Evolutionary conservation across 1,140 invertebrate species (phyloP).

Genomic region (Acromyrmex echinatior): DNA sequence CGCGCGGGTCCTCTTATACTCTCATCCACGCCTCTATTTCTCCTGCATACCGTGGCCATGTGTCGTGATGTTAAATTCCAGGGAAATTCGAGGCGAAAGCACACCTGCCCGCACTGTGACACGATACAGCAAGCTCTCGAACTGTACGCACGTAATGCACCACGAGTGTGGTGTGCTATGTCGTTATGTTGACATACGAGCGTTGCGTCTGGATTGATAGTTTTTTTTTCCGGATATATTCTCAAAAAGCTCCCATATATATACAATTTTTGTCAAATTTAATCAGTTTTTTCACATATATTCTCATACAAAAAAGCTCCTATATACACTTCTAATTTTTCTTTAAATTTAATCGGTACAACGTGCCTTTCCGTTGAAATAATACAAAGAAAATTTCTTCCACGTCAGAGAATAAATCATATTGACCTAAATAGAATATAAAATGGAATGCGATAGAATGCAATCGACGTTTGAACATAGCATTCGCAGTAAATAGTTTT

Average conservation of each 20-base stretch:
- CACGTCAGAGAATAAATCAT: background rate
- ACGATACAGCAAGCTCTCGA: slow-evolving; percentile 38
- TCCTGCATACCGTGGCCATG: slow-evolving; percentile 17
- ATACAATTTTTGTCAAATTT: background rate
- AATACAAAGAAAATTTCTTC: background rate
- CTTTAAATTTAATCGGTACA: background rate
- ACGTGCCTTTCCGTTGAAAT: background rate
- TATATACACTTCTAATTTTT: background rate
- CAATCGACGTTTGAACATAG: background rate
- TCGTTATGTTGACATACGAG: slow-evolving; percentile 16
- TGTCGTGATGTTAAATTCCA: slow-evolving; percentile 57
- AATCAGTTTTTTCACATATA: background rate
- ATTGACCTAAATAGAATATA: background rate
- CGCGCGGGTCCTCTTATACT: slow-evolving; percentile 24
- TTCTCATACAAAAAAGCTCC: background rate
- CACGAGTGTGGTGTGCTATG: background rate
- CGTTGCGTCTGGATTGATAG: slow-evolving; percentile 2
- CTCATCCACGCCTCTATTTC: slow-evolving; percentile 41
- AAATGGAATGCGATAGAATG: background rate
- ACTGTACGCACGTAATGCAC: slow-evolving; percentile 22
- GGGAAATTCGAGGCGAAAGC: slow-evolving; percentile 51
- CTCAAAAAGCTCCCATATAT: background rate
- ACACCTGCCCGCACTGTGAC: slow-evolving; percentile 31
- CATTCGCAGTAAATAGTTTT: background rate
- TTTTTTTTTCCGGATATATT: background rate